A percentile compares a stretch with the other conserved stretches of the same genome.
phyloP scores from a whole-genome alignment of 2,113 vertebrate species.

The Talpa occidentalis region DNA sequence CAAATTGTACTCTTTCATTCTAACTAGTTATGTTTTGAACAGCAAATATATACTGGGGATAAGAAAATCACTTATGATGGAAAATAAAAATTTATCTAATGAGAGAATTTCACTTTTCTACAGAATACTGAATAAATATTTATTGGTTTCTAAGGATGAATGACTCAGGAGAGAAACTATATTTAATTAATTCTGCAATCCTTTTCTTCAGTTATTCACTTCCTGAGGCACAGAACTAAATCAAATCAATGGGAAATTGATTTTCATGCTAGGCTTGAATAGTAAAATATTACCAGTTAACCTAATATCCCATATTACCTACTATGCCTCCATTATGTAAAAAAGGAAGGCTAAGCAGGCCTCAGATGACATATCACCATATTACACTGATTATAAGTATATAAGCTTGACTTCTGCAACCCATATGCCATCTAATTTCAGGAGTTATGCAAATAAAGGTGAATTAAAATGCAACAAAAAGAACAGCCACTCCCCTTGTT shows the following conservation, averaged over 20 bases:
- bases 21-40: background rate
- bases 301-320: conserved; percentile 70
- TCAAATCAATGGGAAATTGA: conserved; percentile 74
- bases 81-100: conserved; percentile 37
- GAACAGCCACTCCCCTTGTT: background rate
- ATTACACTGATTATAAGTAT: conserved; percentile 58
- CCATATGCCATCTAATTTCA: conserved; percentile 47
- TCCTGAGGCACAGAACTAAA: conserved; percentile 50
- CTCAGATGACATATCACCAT: conserved; percentile 60
- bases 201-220: background rate
- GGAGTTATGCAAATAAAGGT: conserved; percentile 20
- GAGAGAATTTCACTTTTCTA: conserved; percentile 30
- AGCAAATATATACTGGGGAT: background rate
- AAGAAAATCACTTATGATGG: background rate
- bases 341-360: conserved; percentile 63
- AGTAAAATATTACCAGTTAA: conserved; percentile 75
- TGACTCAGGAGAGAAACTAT: conserved; percentile 54
- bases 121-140: conserved; percentile 23
- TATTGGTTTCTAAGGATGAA: conserved; percentile 35
- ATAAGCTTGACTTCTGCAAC: conserved; percentile 20
- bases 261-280: conserved; percentile 56
- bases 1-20: background rate
- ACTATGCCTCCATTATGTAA: conserved; percentile 69
- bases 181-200: conserved; percentile 52
- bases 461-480: conserved; percentile 55